Conservation (phyloP, 2,797 vertebrate species). For the Xerus rutilus region DNA sequence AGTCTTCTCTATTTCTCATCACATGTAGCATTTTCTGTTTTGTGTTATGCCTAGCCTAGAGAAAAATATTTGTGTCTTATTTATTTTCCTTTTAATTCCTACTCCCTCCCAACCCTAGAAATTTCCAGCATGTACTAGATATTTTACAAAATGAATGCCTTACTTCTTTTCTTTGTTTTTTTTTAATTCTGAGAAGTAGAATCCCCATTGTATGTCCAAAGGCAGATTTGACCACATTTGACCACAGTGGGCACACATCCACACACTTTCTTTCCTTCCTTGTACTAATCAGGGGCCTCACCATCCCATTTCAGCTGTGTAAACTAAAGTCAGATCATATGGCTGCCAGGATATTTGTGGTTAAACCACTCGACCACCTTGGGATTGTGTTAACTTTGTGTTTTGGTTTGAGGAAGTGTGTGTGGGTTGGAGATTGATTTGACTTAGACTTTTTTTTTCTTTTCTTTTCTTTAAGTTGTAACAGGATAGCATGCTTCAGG, state of each 20-base stretch:
- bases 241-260: slow-evolving; percentile 58
- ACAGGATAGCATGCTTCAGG: slow-evolving; percentile 50
- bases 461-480: slow-evolving; percentile 41
- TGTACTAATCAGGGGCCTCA: slow-evolving; percentile 66
- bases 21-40: background rate
- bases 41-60: background rate
- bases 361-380: slow-evolving; percentile 85
- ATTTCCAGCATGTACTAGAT: background rate
- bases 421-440: slow-evolving; percentile 76
- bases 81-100: background rate
- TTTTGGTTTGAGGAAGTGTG: slow-evolving; percentile 83
- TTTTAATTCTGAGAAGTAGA: background rate
- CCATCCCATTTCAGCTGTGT: slow-evolving; percentile 80
- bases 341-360: slow-evolving; percentile 84
- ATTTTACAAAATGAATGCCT: background rate
- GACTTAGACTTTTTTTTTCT: background rate
- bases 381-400: slow-evolving; percentile 78
- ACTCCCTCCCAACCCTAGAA: background rate
- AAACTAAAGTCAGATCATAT: slow-evolving; percentile 73
- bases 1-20: background rate
- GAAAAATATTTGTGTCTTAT: background rate
- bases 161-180: background rate
- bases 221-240: slow-evolving; percentile 16
- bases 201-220: background rate
- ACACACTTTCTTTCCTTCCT: slow-evolving; percentile 58